phyloP scores from a whole-genome alignment of 2,888 invertebrate species.

The Endomychus coccineus region DNA sequence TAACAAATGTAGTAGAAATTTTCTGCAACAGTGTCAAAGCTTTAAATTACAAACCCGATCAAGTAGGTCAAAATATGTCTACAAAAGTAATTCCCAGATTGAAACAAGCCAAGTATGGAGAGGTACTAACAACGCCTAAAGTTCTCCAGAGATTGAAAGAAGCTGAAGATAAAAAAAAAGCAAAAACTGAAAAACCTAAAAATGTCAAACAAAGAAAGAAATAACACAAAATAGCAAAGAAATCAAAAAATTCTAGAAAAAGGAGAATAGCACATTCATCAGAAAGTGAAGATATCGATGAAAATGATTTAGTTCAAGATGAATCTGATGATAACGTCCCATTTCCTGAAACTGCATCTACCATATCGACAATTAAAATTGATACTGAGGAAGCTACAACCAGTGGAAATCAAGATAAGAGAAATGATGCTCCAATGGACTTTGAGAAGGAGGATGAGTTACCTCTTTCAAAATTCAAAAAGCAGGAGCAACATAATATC shows the following conservation, averaged over 20 bases:
- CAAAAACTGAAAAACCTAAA: neutral
- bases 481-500: slow-evolving; percentile 3
- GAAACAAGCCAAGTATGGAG: slow-evolving; percentile 5
- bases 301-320: slow-evolving; percentile 4
- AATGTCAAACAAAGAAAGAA: neutral
- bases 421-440: neutral
- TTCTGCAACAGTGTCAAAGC: slow-evolving; percentile 1
- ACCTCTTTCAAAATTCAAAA: slow-evolving; percentile 3
- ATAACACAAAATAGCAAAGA: neutral
- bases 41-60: neutral
- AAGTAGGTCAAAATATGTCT: neutral
- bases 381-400: neutral
- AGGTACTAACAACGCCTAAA: slow-evolving; percentile 3
- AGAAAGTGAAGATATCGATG: slow-evolving; percentile 6
- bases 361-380: slow-evolving; percentile 1
- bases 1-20: neutral
- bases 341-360: too few species aligned
- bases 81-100: slow-evolving; percentile 4
- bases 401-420: neutral
- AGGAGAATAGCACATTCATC: slow-evolving; percentile 1
- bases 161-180: slow-evolving; percentile 2
- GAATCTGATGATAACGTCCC: slow-evolving; percentile 5
- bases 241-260: neutral
- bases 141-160: slow-evolving; percentile 3
- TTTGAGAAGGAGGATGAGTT: slow-evolving; percentile 1